Evolutionary conservation across 2,113 vertebrate species (phyloP), one percentile per base, ranked within the genome.

Genomic region (Dipodomys merriami): DNA sequence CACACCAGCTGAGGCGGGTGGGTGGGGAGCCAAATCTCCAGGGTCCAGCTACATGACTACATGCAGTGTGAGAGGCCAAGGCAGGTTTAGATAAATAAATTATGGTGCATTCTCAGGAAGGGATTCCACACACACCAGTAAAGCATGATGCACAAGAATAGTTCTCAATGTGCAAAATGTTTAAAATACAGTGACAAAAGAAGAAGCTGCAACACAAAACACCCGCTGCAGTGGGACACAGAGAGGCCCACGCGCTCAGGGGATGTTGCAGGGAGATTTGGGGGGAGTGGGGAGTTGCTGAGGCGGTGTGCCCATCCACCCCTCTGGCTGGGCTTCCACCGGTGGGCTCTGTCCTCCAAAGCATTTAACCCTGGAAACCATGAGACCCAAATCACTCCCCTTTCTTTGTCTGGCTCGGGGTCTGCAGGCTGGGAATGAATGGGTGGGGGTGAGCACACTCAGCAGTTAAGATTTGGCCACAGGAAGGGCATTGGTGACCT

Each of bases 131-230:
- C 30, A 74, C 74, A 84, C 65, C 84, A 53, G 67, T 25, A 68
- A 82, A 86, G 74, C 30, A 44, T 62, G 91, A 89, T 71, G 79
- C 81, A 67, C 57, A 93, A 94, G 82, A 94, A 91, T 84, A 89
- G 93, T 73, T 84, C 80, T 69, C 74, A 0, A 95, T 7, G 46
- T 86, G 93, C 93, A 93, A 86, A 83, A 30, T 86, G 88, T 94
- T 90, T 92, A 94, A 95, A 92, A 94, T 88, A 94, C 80, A 92
- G 95, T 4, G 81, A 95, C 92, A 93, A 93, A 96, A 93, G 94
- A 71, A 91, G 91, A 89, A 84, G 76, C 81, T 18, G 84, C 39
- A 44, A 88, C 79, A 76, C 91, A 80, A 57, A 92, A 94, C 86
- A 53, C 81, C 35, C 5, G 13, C 84, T 72, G 64, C 30, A 33